Conservation (phyloP, 2,113 vertebrate genomes). For the Pholis gunnellus region DNA sequence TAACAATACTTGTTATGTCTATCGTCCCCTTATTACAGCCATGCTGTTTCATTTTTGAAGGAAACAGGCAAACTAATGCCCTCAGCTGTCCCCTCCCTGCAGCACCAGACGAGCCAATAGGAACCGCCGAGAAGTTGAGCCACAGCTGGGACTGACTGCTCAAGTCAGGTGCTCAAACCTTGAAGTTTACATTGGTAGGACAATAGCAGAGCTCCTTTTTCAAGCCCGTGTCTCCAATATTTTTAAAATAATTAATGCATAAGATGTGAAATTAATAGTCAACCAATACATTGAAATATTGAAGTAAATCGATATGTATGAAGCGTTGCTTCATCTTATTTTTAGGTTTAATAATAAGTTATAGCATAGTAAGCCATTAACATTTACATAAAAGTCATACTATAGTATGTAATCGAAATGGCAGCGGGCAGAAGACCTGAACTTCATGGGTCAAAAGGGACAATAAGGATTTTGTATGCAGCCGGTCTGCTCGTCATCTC, state of each 20-base stretch:
- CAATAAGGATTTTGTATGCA: too few relatives aligned
- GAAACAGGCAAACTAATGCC: conserved; percentile 23
- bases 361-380: too few relatives aligned
- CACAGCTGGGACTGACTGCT: conserved; percentile 39
- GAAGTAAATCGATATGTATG: background rate
- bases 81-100: conserved; percentile 49
- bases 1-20: background rate
- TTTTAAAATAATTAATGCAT: background rate
- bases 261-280: background rate
- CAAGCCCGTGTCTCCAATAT: background rate
- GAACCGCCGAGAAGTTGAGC: conserved; percentile 3
- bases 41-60: conserved; percentile 25
- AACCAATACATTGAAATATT: background rate
- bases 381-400: too few relatives aligned
- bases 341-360: background rate
- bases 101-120: conserved; percentile 46
- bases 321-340: background rate
- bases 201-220: background rate
- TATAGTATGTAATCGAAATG: too few relatives aligned
- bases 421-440: too few relatives aligned
- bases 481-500: too few relatives aligned
- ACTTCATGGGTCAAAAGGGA: too few relatives aligned
- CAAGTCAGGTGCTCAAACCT: background rate
- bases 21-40: background rate
- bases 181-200: conserved; percentile 4